Base-by-base conservation (phyloP, 2,113 vertebrate species). In the Semnopithecus entellus region DNA sequence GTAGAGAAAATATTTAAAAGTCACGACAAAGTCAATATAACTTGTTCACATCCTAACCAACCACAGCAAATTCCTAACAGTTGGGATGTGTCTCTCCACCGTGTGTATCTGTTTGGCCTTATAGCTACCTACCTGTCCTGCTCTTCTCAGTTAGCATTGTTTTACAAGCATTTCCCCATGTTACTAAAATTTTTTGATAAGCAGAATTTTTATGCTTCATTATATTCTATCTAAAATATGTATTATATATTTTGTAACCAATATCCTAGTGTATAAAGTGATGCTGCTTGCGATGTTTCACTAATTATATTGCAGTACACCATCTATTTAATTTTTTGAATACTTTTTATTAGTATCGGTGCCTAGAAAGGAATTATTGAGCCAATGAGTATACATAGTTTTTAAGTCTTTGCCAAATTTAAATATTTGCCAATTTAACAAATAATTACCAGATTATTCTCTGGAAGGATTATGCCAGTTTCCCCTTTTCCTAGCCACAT, bases 71-170 rank as follows among this genome's bases (percentile, higher is more conserved):
- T 10, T 4, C 9, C 38, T n/a, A 13, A 2, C 6, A 0, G 35
- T 35, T 17, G 22, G 18, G 0, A 8, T 32, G 0, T 11, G 8
- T 66, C 70, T 59, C 43, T 78, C 85, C 13, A 1, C 14, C 9
- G 3, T 2, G 0, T 4, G 55, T 14, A 3, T 23, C 73, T 66
- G 1, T 32, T 72, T 64, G 16, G 30, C 10, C 22, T 35, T 66
- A 50, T 0, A 18, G 1, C 57, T 20, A 4, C 20, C 14, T 11
- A 0, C 1, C 40, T 5, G 0, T 23, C 57, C 20, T 10, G 40
- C 43, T 70, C 52, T 76, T 38, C 43, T 40, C 25, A 2, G 11
- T 64, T 23, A 48, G 20, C 2, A 0, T 7, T 40, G 38, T 52
- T 86, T 75, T 38, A 13, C 20, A 61, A 1, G n/a, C 22, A 25